Evolutionary conservation across 2,797 vertebrate species (phyloP).

Genomic region (Hylomyscus alleni): DNA sequence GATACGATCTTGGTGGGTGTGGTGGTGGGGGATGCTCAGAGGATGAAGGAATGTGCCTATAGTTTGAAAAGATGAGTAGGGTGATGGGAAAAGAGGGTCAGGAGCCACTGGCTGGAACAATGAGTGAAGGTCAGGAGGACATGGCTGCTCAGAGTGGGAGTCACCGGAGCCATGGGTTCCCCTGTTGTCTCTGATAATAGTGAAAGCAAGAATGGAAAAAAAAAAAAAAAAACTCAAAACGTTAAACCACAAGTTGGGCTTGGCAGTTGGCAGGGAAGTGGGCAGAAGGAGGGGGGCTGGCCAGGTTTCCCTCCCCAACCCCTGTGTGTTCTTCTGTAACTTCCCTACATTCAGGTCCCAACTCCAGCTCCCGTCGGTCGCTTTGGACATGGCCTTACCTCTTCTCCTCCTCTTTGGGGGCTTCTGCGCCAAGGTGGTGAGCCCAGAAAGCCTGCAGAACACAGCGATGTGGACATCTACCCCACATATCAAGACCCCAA

Average conservation of each 20-base stretch:
- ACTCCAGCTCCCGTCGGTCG: not conserved
- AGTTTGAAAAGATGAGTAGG: not conserved
- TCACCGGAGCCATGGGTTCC: not conserved
- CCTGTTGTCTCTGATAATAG: slow-evolving; percentile 54
- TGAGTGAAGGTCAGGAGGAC: not conserved
- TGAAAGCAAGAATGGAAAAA: slow-evolving; percentile 62
- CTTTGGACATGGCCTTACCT: slow-evolving; percentile 74
- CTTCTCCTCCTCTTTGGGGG: slow-evolving; percentile 64
- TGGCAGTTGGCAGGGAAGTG: slow-evolving; percentile 78
- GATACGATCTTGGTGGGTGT: not conserved
- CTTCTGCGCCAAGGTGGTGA: not conserved
- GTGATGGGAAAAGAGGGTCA: not conserved
- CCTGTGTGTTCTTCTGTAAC: slow-evolving; percentile 8
- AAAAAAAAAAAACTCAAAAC: not conserved
- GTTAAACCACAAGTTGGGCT: slow-evolving; percentile 70
- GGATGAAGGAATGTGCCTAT: not conserved
- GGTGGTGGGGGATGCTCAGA: not conserved
- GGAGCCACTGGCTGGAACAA: not conserved
- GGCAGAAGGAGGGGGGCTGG: slow-evolving; percentile 54
- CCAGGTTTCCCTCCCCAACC: not conserved
- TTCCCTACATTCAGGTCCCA: slow-evolving; percentile 52
- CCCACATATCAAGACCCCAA: rapidly evolving
- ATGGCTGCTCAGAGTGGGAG: not conserved
- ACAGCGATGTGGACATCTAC: rapidly evolving
- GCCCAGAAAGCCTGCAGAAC: rapidly evolving